Evolutionary conservation across 2,888 invertebrate species (phyloP), one percentile per base, ranked within the genome.

Genomic region (Proisotoma minuta): DNA sequence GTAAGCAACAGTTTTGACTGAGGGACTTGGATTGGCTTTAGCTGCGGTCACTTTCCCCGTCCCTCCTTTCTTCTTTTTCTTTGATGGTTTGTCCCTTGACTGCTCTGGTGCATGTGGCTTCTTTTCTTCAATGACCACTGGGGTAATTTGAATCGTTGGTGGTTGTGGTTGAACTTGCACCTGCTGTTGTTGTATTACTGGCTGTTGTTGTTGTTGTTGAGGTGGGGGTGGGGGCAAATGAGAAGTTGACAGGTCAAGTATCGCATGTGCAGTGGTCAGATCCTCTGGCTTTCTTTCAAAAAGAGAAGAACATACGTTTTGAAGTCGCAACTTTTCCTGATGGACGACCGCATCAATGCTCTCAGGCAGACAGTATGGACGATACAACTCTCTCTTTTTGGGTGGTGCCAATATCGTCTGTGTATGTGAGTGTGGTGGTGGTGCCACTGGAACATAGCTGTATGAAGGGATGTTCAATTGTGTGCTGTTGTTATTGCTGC

Each of bases 301-400:
- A 2, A 73, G 58, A n/a, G 71, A 64, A 8, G 70, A 70, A 56
- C 73, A 73, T 28, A 73, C 69, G 20, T 59, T 64, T 56, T 73
- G 73, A 40, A 73, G 59, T 43, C 73, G 63, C 0, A 70, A 49
- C 57, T 73, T 73, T 60, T 73, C 73, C 57, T 71, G 70, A 49
- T 71, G 67, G 48, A 71, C 73, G 48, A 73, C 73, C 5, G 73
- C 73, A 3, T 60, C 65, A 47, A 73, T 71, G 43, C 69, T 66
- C 50, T 74, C 74, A 29, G 72, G 73, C 12, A 74, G 63, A 43
- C 71, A 91, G 79, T 92, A 92, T 0, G 92, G 92, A 67, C 43
- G 83, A 78, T 91, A 92, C 75, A 92, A 90, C 78, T 92, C 91
- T 78, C 91, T 91, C 79, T 91, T 91, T 79, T 91, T 91, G 2